Percentiles rank a stretch among this genome's conserved stretches.
Evolutionary conservation across 1,140 invertebrate species (phyloP).

Genomic region (Leptonema lineaticorne): DNA sequence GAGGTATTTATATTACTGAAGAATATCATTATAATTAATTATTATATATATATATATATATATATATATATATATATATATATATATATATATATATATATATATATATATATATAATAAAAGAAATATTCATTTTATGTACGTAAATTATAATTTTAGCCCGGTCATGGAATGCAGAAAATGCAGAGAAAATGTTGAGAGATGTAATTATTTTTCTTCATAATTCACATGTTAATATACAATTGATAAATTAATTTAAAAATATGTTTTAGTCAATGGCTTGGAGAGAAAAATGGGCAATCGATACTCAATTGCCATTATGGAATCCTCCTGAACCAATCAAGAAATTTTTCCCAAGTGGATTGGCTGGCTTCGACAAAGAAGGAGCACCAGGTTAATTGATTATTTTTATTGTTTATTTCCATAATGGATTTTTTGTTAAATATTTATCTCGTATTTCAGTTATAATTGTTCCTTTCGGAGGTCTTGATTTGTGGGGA

Average conservation of each 20-base stretch:
- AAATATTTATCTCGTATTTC: constrained; percentile 41
- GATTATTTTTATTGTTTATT: constrained; percentile 1
- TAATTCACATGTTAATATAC: background rate
- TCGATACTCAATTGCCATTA: constrained; percentile 64
- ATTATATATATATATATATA: too few species aligned
- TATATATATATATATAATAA: too few species aligned
- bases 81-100: too few species aligned
- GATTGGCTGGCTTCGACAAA: constrained; percentile 76
- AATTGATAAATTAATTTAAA: background rate
- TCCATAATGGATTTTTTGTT: background rate
- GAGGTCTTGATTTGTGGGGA: constrained; percentile 75
- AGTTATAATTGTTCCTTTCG: constrained; percentile 73
- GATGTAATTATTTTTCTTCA: constrained; percentile 59
- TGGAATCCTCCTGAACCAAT: constrained; percentile 75
- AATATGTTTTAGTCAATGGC: constrained; percentile 64
- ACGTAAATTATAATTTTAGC: constrained; percentile 56
- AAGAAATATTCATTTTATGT: constrained; percentile 1
- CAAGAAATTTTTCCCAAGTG: constrained; percentile 72
- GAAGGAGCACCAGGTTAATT: constrained; percentile 75
- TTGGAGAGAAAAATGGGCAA: constrained; percentile 77
- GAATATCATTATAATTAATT: background rate
- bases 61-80: too few species aligned
- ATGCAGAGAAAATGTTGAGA: constrained; percentile 83
- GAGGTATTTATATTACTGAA: constrained; percentile 60
- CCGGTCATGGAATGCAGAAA: constrained; percentile 75